Evolutionary conservation across 2,113 vertebrate species (phyloP).

Genomic region (Laterallus jamaicensis): DNA sequence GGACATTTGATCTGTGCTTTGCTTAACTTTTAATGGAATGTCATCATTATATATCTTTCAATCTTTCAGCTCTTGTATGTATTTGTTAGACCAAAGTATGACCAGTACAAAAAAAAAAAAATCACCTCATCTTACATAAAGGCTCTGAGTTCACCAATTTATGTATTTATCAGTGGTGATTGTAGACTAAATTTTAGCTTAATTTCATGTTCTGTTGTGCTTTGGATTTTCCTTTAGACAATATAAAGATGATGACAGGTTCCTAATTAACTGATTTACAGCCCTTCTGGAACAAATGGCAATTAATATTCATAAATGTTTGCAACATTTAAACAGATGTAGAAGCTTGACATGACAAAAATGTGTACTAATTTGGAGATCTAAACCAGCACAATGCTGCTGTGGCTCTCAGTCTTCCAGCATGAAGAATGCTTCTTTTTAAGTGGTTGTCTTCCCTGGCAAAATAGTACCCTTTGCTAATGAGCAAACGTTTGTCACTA

Average conservation of each 20-base stretch:
- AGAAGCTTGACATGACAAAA: conserved; percentile 45
- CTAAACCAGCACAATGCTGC: not conserved
- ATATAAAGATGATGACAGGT: conserved; percentile 68
- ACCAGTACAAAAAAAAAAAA: not conserved
- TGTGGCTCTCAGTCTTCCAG: not conserved
- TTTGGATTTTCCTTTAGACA: conserved; percentile 65
- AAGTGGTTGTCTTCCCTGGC: not conserved
- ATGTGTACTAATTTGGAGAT: conserved; percentile 20
- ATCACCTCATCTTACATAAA: not conserved
- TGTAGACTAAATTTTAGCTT: conserved; percentile 36
- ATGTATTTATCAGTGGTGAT: conserved; percentile 9
- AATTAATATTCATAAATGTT: conserved; percentile 75
- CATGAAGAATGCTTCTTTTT: not conserved
- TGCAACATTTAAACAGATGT: conserved; percentile 54
- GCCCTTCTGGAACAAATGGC: conserved; percentile 67
- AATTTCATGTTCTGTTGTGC: conserved; percentile 59
- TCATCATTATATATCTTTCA: not conserved
- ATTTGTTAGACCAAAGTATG: conserved; percentile 28
- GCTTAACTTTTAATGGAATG: not conserved
- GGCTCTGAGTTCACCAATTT: not conserved
- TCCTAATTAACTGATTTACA: conserved; percentile 74
- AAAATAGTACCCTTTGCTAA: not conserved
- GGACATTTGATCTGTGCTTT: not conserved
- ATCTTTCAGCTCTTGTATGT: not conserved
- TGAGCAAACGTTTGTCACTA: not conserved